These are phyloP conservation scores for Cryptotis parvus DNA, from an alignment of 2,113 vertebrate species.

Conservation along the genomic window DNA sequence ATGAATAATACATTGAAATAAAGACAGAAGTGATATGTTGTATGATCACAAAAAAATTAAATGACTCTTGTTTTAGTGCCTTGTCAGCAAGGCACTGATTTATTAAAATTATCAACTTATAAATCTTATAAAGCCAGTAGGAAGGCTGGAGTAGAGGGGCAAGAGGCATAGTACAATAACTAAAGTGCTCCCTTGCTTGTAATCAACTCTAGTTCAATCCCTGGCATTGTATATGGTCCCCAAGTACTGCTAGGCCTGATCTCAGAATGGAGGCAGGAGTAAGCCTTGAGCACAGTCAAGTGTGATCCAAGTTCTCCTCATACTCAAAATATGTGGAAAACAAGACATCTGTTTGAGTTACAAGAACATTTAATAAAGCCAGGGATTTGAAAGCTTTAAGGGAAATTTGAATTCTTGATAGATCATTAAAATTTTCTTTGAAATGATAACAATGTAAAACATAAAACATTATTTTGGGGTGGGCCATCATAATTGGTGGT, in stretches of 20 bases:
- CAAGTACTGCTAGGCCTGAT: too few species aligned
- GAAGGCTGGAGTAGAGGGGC: background rate
- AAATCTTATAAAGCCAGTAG: background rate
- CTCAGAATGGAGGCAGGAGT: too few species aligned
- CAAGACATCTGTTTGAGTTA: background rate
- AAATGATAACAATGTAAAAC: background rate
- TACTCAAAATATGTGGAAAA: background rate
- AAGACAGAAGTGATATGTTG: background rate
- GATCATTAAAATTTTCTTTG: background rate
- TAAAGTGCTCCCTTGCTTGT: too few species aligned
- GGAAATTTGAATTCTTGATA: constrained; percentile 10
- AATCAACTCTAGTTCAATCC: too few species aligned
- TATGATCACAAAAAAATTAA: too few species aligned
- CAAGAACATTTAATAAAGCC: background rate
- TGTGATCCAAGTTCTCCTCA: too few species aligned
- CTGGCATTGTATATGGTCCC: too few species aligned
- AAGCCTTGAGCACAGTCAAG: too few species aligned
- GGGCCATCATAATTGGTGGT: background rate
- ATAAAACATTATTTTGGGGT: background rate
- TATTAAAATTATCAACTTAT: background rate
- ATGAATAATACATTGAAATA: background rate
- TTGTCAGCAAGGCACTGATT: background rate
- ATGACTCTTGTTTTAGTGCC: background rate
- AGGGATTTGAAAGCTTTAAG: background rate
- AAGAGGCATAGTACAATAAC: too few species aligned